Percentiles rank a stretch among this genome's conserved stretches.
These are phyloP conservation scores for Fabriciana adippe DNA, from an alignment of 2,888 invertebrate genomes.

Conservation along the genomic window DNA sequence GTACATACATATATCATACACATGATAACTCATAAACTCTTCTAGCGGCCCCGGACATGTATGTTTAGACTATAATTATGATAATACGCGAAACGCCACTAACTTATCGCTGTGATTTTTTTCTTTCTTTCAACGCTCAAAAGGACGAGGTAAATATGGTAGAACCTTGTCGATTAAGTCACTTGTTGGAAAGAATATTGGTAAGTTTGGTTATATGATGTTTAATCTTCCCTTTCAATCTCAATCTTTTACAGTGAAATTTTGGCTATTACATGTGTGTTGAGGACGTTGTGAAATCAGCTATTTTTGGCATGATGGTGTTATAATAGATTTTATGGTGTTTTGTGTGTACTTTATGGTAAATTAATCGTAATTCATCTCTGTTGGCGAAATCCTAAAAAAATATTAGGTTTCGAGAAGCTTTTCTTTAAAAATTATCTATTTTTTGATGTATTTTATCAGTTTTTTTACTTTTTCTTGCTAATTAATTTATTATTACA, in stretches of 20 bases:
- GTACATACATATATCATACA: slow-evolving; percentile 46
- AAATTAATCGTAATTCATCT: too few species aligned
- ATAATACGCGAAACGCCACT: slow-evolving; percentile 65
- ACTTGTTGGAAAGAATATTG: slow-evolving; percentile 61
- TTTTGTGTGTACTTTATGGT: too few species aligned
- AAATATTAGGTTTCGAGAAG: too few species aligned
- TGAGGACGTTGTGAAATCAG: too few species aligned
- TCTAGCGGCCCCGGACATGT: slow-evolving; percentile 53
- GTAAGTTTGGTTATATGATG: slow-evolving; percentile 68
- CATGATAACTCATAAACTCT: too few species aligned
- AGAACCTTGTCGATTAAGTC: slow-evolving; percentile 62
- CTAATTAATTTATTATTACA: neutral
- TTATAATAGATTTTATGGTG: too few species aligned
- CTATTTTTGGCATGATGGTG: too few species aligned
- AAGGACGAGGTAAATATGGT: slow-evolving; percentile 79
- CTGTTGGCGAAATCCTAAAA: too few species aligned
- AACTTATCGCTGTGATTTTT: slow-evolving; percentile 72
- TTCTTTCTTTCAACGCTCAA: slow-evolving; percentile 75
- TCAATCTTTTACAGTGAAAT: slow-evolving; percentile 21
- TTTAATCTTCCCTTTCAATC: slow-evolving; percentile 53
- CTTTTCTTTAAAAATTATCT: neutral
- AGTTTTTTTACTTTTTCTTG: neutral
- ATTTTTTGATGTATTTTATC: neutral
- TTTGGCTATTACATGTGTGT: slow-evolving; percentile 18
- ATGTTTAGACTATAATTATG: slow-evolving; percentile 52